A percentile compares a stretch with the other conserved stretches of the same genome.
Conservation (phyloP, 2,888 invertebrate species). For the Ecdyonurus torrentis region DNA sequence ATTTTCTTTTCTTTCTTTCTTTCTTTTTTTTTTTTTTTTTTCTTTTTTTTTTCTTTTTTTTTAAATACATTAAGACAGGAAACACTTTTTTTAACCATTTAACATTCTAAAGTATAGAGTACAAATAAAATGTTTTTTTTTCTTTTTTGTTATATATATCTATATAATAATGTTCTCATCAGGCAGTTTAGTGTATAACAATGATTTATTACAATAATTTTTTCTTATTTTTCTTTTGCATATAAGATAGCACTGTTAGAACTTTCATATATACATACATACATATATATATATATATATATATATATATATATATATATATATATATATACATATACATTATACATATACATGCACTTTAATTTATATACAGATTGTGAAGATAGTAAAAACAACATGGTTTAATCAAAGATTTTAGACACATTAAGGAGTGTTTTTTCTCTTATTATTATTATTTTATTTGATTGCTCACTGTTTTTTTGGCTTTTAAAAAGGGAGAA, state of each 20-base stretch:
- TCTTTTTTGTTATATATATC: too few species aligned
- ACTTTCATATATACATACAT: slow-evolving; percentile 3
- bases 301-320: slow-evolving; percentile 7
- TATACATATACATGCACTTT: background rate
- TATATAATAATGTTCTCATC: too few species aligned
- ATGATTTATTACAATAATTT: too few species aligned
- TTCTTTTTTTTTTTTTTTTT: too few species aligned
- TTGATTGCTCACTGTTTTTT: too few species aligned
- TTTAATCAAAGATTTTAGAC: background rate
- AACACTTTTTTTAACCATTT: background rate
- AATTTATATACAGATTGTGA: background rate
- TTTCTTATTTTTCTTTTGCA: background rate
- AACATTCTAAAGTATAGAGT: background rate
- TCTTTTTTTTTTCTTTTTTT: background rate
- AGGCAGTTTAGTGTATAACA: background rate
- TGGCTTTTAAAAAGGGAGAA: too few species aligned
- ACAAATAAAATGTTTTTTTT: background rate
- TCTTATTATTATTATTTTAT: too few species aligned
- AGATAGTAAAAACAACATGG: background rate
- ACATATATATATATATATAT: slow-evolving; percentile 9
- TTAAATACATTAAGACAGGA: background rate
- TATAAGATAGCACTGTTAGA: background rate
- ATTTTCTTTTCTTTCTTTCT: too few species aligned
- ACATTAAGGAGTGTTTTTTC: too few species aligned
- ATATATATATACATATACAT: slow-evolving; percentile 1